A percentile compares a stretch with the other conserved stretches of the same genome.
These are phyloP conservation scores for Orthochromis indermauri DNA, from an alignment of 2,113 vertebrate genomes.

Conservation along the genomic window DNA sequence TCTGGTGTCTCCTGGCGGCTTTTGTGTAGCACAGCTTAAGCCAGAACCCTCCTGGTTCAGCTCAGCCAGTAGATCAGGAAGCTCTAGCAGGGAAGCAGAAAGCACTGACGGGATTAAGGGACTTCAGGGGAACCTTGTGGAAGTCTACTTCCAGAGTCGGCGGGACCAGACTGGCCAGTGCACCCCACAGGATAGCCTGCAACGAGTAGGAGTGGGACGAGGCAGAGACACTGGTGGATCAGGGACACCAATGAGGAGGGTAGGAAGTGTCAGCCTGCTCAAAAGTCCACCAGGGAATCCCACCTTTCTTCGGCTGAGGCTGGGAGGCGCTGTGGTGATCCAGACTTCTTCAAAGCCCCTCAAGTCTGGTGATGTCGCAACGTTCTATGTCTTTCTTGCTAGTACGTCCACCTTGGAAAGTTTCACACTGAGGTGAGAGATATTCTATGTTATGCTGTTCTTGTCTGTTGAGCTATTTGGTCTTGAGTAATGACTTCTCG, in stretches of 20 bases:
- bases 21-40: constrained; percentile 81
- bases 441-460: background rate
- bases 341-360: constrained; percentile 74
- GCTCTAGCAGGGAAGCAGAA: constrained; percentile 66
- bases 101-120: constrained; percentile 42
- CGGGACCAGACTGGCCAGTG: constrained; percentile 74
- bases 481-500: background rate
- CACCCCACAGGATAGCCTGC: constrained; percentile 64
- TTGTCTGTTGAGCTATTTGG: background rate
- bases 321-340: constrained; percentile 80
- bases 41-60: constrained; percentile 80
- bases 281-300: constrained; percentile 70
- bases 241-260: constrained; percentile 79
- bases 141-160: constrained; percentile 82
- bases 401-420: constrained; percentile 74
- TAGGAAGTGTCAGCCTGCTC: constrained; percentile 82
- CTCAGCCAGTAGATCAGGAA: constrained; percentile 57
- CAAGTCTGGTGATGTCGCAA: constrained; percentile 77
- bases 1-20: constrained; percentile 70
- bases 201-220: constrained; percentile 48
- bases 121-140: constrained; percentile 73
- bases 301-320: constrained; percentile 71
- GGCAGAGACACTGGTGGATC: constrained; percentile 14
- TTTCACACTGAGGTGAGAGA: constrained; percentile 85
- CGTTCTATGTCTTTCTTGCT: constrained; percentile 80